Evolutionary conservation across 2,113 vertebrate species (phyloP).

Genomic region (Hassar affinis): DNA sequence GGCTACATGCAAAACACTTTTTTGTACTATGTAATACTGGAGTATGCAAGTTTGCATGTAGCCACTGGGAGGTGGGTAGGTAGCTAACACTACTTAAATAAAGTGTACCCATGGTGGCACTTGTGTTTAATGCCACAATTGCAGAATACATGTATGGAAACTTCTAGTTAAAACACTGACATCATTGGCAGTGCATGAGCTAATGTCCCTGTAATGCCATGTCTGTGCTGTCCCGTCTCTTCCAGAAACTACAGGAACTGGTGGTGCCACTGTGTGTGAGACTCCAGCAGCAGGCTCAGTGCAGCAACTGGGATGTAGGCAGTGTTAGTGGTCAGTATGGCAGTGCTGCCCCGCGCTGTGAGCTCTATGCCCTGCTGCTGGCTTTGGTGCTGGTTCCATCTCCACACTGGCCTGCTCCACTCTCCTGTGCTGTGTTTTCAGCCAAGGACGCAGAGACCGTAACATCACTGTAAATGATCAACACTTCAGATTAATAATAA

Average conservation of each 20-base stretch:
- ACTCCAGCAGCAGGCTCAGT: slow-evolving; percentile 74
- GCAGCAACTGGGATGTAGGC: slow-evolving; percentile 43
- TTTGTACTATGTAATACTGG: not conserved
- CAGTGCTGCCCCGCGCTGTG: slow-evolving; percentile 70
- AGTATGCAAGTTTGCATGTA: not conserved
- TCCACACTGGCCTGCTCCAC: slow-evolving; percentile 78
- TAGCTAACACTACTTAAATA: not conserved
- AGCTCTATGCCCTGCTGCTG: slow-evolving; percentile 80
- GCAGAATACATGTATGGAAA: not conserved
- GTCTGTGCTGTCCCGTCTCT: not conserved
- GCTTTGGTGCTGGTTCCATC: slow-evolving; percentile 80
- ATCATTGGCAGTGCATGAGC: not conserved
- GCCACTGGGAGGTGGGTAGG: not conserved
- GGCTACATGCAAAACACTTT: not conserved
- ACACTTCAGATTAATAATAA: not conserved
- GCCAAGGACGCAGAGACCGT: slow-evolving; percentile 73
- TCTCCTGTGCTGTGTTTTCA: slow-evolving; percentile 82
- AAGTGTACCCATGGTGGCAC: not conserved
- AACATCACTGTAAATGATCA: slow-evolving; percentile 72
- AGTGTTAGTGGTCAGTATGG: slow-evolving; percentile 73
- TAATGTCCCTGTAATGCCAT: not conserved
- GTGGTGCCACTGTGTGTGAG: slow-evolving; percentile 78
- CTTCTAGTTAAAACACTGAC: not conserved
- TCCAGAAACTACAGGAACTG: slow-evolving; percentile 81
- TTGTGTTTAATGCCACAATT: not conserved